These are phyloP conservation scores for Onthophagus sagittarius DNA, from an alignment of 2,888 invertebrate species.

Conservation along the genomic window DNA sequence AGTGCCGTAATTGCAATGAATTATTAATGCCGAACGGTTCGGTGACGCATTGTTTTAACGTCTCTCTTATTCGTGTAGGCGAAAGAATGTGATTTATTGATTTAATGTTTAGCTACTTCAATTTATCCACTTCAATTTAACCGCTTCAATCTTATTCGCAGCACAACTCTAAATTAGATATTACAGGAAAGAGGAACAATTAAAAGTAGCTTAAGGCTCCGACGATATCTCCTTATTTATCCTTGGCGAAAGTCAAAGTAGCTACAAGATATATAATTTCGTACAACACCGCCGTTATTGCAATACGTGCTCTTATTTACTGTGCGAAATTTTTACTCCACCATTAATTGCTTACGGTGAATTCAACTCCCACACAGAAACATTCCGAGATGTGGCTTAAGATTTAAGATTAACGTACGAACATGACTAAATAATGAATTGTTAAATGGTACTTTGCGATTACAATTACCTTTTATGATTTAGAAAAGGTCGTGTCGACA, in stretches of 20 bases:
- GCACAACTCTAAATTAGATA: neutral
- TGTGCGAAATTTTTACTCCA: neutral
- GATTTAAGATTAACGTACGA: neutral
- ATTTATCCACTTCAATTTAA: too few species aligned
- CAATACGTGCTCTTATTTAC: neutral
- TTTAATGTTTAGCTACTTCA: too few species aligned
- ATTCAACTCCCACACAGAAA: neutral
- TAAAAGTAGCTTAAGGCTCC: conserved; percentile 10
- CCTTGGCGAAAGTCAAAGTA: neutral
- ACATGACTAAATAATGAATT: neutral
- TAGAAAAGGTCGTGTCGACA: neutral
- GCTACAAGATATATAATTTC: neutral
- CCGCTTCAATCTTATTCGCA: neutral
- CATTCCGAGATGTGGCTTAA: neutral
- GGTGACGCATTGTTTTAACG: neutral
- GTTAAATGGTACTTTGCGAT: neutral
- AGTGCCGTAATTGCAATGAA: conserved; percentile 5
- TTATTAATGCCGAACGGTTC: neutral
- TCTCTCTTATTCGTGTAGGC: neutral
- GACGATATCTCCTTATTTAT: conserved; percentile 9
- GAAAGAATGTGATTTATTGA: neutral
- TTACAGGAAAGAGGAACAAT: conserved; percentile 1
- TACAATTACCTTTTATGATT: neutral
- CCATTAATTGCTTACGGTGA: neutral
- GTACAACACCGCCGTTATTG: neutral